Evolutionary conservation across 2,113 vertebrate genomes (phyloP).

Genomic region (Euleptes europaea): DNA sequence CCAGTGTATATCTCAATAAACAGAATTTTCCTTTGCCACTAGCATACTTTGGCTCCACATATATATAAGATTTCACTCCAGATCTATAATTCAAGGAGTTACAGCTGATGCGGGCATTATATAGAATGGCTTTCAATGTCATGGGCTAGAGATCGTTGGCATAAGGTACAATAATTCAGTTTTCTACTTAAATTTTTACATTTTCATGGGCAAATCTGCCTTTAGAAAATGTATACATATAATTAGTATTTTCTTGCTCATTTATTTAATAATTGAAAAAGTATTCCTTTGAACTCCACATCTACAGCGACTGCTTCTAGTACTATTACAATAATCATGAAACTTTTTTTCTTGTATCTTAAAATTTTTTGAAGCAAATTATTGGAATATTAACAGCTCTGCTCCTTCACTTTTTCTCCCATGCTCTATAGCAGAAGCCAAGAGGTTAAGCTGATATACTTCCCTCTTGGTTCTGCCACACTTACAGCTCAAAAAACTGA

Average conservation of each 20-base stretch:
- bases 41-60: slow-evolving; percentile 62
- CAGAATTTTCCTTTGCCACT: slow-evolving; percentile 51
- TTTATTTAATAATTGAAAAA: slow-evolving; percentile 7
- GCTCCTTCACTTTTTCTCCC: too few relatives aligned
- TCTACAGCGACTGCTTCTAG: neutral
- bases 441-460: neutral
- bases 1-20: slow-evolving; percentile 77
- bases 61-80: slow-evolving; percentile 53
- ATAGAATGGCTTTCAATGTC: slow-evolving; percentile 67
- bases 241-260: slow-evolving; percentile 20
- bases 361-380: neutral
- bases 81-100: slow-evolving; percentile 61
- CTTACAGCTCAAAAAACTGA: neutral
- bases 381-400: neutral
- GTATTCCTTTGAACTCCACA: neutral
- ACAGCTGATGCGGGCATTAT: slow-evolving; percentile 59
- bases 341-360: slow-evolving; percentile 5
- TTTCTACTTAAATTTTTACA: slow-evolving; percentile 24
- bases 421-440: neutral
- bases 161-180: slow-evolving; percentile 49
- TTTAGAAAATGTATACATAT: slow-evolving; percentile 9
- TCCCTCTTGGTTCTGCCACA: too few relatives aligned
- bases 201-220: slow-evolving; percentile 31
- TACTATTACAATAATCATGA: slow-evolving; percentile 14
- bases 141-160: slow-evolving; percentile 57